Evolutionary conservation across 2,888 invertebrate genomes (phyloP).

Genomic region (Zaprionus obscuricornis): DNA sequence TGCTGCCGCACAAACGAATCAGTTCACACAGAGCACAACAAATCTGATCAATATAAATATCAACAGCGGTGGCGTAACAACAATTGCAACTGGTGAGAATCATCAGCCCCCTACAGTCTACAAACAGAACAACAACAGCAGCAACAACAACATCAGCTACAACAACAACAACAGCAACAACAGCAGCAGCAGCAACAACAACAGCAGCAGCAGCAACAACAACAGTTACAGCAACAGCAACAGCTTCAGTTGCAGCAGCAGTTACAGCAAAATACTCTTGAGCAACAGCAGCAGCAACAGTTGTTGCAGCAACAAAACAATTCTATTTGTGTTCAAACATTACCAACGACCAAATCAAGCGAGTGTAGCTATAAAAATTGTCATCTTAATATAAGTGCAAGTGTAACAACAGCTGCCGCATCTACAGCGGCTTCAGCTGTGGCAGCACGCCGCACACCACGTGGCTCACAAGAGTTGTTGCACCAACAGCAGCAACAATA

Average conservation of each 20-base stretch:
- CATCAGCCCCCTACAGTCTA: constrained; percentile 82
- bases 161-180: constrained; percentile 31
- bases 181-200: constrained; percentile 34
- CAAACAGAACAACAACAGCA: constrained; percentile 70
- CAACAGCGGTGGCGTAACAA: constrained; percentile 83
- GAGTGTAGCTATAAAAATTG: constrained; percentile 83
- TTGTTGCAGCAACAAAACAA: constrained; percentile 53
- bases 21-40: constrained; percentile 83
- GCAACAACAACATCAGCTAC: constrained; percentile 51
- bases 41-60: constrained; percentile 84
- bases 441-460: constrained; percentile 60
- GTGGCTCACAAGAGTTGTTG: constrained; percentile 68
- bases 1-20: constrained; percentile 72
- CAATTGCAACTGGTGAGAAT: constrained; percentile 83
- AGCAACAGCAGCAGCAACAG: constrained; percentile 50
- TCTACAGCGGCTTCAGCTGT: constrained; percentile 49
- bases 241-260: constrained; percentile 50
- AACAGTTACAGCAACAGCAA: constrained; percentile 32
- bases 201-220: constrained; percentile 9
- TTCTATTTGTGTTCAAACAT: constrained; percentile 63
- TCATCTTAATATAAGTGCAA: constrained; percentile 78
- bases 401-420: constrained; percentile 59
- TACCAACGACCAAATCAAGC: constrained; percentile 60
- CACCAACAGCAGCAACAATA: constrained; percentile 77
- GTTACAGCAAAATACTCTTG: constrained; percentile 34